A percentile compares a stretch with the other conserved stretches of the same genome.
Conservation (phyloP, 2,888 invertebrate species). For the Aricia artaxerxes region DNA sequence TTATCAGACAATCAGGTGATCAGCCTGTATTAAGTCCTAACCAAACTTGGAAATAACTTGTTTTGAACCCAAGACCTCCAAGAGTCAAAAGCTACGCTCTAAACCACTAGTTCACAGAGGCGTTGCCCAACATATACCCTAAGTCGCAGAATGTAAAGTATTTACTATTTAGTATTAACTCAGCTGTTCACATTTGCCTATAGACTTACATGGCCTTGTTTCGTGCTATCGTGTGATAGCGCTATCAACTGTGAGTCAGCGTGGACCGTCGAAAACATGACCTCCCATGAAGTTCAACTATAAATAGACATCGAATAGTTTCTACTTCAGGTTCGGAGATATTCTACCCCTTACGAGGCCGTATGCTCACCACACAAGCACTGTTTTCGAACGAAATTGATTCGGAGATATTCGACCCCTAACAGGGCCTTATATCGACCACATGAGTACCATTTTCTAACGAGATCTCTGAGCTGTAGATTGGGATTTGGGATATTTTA, state of each 20-base stretch:
- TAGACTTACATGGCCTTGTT: constrained; percentile 5
- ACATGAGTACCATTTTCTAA: not conserved
- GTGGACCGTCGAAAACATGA: constrained; percentile 13
- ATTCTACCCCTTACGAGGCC: not conserved
- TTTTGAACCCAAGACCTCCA: too few species aligned
- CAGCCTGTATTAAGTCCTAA: too few species aligned
- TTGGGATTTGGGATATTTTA: not conserved
- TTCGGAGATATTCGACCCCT: too few species aligned
- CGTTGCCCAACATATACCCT: too few species aligned
- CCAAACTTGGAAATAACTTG: too few species aligned
- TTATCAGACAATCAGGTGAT: too few species aligned
- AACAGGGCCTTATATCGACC: too few species aligned
- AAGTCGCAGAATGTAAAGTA: too few species aligned
- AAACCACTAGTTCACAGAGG: too few species aligned
- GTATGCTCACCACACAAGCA: too few species aligned
- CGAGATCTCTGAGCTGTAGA: not conserved
- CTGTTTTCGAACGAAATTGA: too few species aligned
- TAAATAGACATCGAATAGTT: not conserved
- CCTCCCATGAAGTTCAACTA: constrained; percentile 23
- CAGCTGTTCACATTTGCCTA: constrained; percentile 16
- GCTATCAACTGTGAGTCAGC: constrained; percentile 3
- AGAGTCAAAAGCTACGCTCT: too few species aligned
- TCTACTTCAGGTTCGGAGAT: not conserved
- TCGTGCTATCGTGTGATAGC: not conserved
- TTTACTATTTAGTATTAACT: not conserved